phyloP scores from a whole-genome alignment of 2,888 invertebrate genomes.

The Diarsia mendica region DNA sequence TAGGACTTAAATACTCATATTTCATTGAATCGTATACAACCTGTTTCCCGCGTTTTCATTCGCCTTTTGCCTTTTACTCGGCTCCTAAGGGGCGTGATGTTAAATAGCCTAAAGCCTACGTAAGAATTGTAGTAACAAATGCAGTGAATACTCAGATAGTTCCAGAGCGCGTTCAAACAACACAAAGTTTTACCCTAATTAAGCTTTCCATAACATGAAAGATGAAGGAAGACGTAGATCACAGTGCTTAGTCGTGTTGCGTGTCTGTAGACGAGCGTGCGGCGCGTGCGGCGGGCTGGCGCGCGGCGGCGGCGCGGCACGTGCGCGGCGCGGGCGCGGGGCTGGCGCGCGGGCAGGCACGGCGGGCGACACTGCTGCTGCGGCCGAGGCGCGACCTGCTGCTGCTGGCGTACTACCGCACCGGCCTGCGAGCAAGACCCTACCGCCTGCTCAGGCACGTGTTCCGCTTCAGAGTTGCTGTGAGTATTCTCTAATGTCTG shows the following conservation, averaged over 20 bases:
- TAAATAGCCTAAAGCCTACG: background rate
- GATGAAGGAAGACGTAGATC: background rate
- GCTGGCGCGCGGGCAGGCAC: slow-evolving; percentile 64
- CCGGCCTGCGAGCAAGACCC: slow-evolving; percentile 72
- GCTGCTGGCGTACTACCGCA: slow-evolving; percentile 83
- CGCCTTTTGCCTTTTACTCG: background rate
- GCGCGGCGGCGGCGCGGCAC: slow-evolving; percentile 72
- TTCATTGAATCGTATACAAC: too few species aligned
- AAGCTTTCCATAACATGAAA: background rate
- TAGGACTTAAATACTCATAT: too few species aligned
- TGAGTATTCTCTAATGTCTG: slow-evolving; percentile 69
- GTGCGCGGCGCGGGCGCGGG: slow-evolving; percentile 59
- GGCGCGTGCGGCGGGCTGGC: slow-evolving; percentile 76
- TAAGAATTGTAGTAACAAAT: background rate
- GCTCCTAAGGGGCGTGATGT: background rate
- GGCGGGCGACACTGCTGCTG: slow-evolving; percentile 72
- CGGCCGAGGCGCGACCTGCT: slow-evolving; percentile 77
- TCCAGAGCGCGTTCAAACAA: background rate
- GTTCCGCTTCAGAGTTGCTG: slow-evolving; percentile 77
- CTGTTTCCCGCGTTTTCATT: background rate
- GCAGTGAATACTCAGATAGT: background rate
- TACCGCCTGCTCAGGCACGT: slow-evolving; percentile 83
- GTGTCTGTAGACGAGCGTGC: slow-evolving; percentile 78
- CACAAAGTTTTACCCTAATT: background rate
- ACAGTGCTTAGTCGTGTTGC: background rate